Conservation (phyloP, 2,797 vertebrate genomes). For the Fringilla coelebs region DNA sequence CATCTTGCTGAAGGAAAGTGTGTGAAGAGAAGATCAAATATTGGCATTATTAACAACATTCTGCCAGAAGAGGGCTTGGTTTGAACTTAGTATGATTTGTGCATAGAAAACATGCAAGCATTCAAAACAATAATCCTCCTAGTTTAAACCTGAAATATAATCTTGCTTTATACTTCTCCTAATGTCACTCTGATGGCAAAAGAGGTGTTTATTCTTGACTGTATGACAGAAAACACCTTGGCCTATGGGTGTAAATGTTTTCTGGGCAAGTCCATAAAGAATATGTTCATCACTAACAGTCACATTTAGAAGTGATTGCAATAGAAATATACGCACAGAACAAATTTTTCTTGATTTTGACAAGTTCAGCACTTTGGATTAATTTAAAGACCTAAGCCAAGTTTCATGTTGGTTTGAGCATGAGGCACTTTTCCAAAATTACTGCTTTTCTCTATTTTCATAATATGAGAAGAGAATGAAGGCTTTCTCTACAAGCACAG, state of each 20-base stretch:
- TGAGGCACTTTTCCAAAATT: background rate
- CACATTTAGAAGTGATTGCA: background rate
- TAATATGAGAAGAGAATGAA: background rate
- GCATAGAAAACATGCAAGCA: background rate
- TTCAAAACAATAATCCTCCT: background rate
- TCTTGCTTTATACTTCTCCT: background rate
- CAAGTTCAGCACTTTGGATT: background rate
- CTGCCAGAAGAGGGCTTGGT: slow-evolving; percentile 27
- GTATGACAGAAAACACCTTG: background rate
- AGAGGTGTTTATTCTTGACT: background rate
- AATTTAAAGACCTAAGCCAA: background rate
- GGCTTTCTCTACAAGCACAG: background rate
- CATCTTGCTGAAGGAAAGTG: background rate
- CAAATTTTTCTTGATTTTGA: background rate
- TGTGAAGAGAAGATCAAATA: slow-evolving; percentile 23
- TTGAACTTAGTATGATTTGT: background rate
- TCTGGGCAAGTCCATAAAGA: background rate
- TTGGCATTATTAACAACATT: slow-evolving; percentile 16
- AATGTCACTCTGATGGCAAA: background rate
- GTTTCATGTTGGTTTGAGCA: background rate
- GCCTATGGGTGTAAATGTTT: background rate
- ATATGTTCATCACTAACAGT: background rate
- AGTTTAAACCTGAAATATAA: background rate
- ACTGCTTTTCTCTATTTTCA: background rate
- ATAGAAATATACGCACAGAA: background rate